Base-by-base conservation (phyloP, 2,888 invertebrate species). In the Chirona hameri region DNA sequence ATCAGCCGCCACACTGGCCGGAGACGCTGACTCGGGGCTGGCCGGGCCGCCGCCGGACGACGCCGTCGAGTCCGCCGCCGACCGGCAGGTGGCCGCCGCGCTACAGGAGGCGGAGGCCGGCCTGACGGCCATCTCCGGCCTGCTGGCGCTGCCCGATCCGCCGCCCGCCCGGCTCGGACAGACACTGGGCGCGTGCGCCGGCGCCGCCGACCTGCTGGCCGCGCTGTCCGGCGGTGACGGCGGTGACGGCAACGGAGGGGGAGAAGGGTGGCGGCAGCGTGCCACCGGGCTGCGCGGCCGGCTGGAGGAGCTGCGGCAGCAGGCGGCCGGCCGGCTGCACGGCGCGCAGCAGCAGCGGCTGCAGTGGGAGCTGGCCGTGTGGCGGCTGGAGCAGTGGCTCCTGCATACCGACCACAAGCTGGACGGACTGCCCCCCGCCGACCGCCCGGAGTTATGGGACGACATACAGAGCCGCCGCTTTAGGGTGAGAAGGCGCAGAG, bases 161-260 rank as follows among this genome's bases (percentile, higher is more conserved):
- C 14, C 31, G 39, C 72, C 55, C 2, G 27, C 55, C 27, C 60
- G 21, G 39, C 79, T 82, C 0, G 97, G 97, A 0, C 99, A 99
- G 0, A 98, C 98, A 0, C 99, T 89, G 0, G 97, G 97, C 0
- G 99, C 99, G 90, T 99, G 99, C 86, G 99, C 94, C 89, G 96
- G 99, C 0, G 98, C 97, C 18, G 93, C 90, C 1, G 81, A 81
- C 39, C 81, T 55, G 55, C 60, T 81, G 31, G 60, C 12, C 5
- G 55, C 24, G 81, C 57, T 29, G 7, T 4, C 7, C 7, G 48
- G 79, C 7, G 12, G 10, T 9, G 48, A 46, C 1, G n/a, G 48
- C 15, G 24, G 39, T 21, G 24, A 39, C 79, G 18, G 12, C 27
- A 29, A 24, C 57, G 39, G 39, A 39, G 7, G 7, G 39, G 39